A percentile compares a stretch with the other conserved stretches of the same genome.
phyloP scores from a whole-genome alignment of 2,797 vertebrate genomes.

The Platyrinchus mystaceus region DNA sequence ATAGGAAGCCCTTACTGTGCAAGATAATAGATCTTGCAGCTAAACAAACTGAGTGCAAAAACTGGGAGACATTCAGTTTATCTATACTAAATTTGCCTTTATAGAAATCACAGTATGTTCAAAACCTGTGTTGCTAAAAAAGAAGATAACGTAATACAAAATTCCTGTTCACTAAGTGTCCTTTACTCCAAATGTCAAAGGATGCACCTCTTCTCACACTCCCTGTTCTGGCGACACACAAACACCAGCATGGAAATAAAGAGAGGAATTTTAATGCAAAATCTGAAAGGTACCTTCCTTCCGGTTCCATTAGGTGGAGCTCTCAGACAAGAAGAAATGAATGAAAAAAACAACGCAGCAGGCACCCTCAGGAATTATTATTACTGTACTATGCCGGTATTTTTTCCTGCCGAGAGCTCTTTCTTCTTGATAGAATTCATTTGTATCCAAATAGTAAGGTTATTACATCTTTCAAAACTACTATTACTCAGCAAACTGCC shows the following conservation, averaged over 20 bases:
- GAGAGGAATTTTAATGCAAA: not conserved
- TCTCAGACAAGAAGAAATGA: conserved; percentile 27
- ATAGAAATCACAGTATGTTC: not conserved
- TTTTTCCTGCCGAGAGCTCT: conserved; percentile 6
- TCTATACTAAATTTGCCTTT: not conserved
- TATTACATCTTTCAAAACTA: not conserved
- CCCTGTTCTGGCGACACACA: not conserved
- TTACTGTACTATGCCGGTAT: not conserved
- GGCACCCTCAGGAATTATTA: not conserved
- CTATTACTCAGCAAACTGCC: not conserved
- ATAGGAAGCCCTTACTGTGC: not conserved
- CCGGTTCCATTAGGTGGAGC: conserved; percentile 62
- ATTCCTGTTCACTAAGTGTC: not conserved
- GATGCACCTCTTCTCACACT: not conserved
- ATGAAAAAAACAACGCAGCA: not conserved
- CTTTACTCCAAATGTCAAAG: not conserved
- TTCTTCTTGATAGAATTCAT: not conserved
- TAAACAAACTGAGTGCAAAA: not conserved
- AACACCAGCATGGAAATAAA: not conserved
- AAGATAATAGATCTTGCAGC: not conserved
- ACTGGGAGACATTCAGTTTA: not conserved
- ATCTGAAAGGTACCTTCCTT: not conserved
- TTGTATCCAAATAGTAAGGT: not conserved
- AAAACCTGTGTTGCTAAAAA: not conserved
- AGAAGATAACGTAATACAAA: not conserved